Evolutionary conservation across 2,888 invertebrate species (phyloP), one percentile per base, ranked within the genome.

Genomic region (Patella ulyssiponensis): DNA sequence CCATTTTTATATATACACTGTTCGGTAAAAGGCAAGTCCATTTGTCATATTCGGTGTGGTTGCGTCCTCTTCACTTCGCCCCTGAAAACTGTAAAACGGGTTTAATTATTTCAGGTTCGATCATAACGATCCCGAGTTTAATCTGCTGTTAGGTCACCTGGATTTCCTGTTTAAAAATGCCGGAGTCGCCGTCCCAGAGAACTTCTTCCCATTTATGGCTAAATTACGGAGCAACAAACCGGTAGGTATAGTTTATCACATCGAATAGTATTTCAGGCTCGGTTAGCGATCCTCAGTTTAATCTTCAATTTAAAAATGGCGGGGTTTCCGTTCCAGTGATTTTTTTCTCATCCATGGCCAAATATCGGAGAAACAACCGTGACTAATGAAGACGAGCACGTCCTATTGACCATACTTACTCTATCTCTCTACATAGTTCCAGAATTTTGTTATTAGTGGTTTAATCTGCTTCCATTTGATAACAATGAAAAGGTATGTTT

Each of bases 151-250:
- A 20, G 75, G 23, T 3, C 51, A 15, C 15, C 69, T 78, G 0
- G 72, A 75, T 44, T 76, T 44, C 20, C 69, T 78, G 20, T 78
- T 78, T 54, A 78, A 73, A 27, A 75, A 69, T 64, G 73, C 54
- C 17, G 73, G 78, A 9, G 17, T 69, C 12, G 72, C 20, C 7
- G 44, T 75, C 4, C 75, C 78, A 3, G 75, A 76, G 23, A 73
- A 78, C 69, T 76, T 76, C 27, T 76, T 76, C 23, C 78, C 78
- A 4, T 72, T 69, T 52, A 14, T 79, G 20, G n/a, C 51, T 2
- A 58, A 52, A 20, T 15, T 79, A 9, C 79, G 69, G 11, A 72
- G 77, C 12, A 69, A 79, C 51, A 58, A 73, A n/a, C 27, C 74
- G 4, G 75, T 74, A 52, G 52, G 73, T 72, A 44, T 5, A 4